Evolutionary conservation across 35 echinoderm and acorn worm genomes (phyloP).

Genomic region (Hemicentrotus pulcherrimus): DNA sequence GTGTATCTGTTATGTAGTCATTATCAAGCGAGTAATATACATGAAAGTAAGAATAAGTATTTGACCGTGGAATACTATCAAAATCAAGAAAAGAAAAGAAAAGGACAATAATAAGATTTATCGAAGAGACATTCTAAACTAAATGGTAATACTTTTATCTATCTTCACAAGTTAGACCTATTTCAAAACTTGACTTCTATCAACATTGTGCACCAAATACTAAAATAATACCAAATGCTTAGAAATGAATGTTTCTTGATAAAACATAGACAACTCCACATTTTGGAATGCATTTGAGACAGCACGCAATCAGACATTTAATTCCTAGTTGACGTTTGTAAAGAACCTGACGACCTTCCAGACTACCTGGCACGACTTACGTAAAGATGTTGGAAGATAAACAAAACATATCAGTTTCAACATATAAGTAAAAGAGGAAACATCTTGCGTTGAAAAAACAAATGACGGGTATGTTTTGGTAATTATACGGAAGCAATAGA

Average conservation of each 20-base stretch:
- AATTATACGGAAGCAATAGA: slow-evolving; percentile 1
- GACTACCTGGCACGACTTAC: not conserved
- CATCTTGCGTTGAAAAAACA: not conserved
- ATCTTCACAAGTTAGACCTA: too few relatives aligned
- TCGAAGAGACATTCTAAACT: too few relatives aligned
- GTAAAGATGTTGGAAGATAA: not conserved
- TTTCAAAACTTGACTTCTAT: too few relatives aligned
- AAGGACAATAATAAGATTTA: too few relatives aligned
- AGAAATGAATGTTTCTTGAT: not conserved
- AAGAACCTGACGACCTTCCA: not conserved
- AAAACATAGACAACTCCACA: too few relatives aligned
- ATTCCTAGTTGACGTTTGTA: not conserved
- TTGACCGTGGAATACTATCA: too few relatives aligned
- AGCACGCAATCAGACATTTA: not conserved
- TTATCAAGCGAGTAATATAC: too few relatives aligned
- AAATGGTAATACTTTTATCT: too few relatives aligned
- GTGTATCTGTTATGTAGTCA: too few relatives aligned
- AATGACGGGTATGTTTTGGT: not conserved
- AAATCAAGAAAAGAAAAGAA: too few relatives aligned
- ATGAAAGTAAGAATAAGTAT: too few relatives aligned
- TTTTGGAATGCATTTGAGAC: too few relatives aligned
- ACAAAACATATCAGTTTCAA: slow-evolving; percentile 13
- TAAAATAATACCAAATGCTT: not conserved
- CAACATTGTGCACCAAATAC: not conserved
- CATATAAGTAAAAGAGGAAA: not conserved